A percentile compares a stretch with the other conserved stretches of the same genome.
Conservation (phyloP, 1,140 invertebrate species). For the Formica exsecta region DNA sequence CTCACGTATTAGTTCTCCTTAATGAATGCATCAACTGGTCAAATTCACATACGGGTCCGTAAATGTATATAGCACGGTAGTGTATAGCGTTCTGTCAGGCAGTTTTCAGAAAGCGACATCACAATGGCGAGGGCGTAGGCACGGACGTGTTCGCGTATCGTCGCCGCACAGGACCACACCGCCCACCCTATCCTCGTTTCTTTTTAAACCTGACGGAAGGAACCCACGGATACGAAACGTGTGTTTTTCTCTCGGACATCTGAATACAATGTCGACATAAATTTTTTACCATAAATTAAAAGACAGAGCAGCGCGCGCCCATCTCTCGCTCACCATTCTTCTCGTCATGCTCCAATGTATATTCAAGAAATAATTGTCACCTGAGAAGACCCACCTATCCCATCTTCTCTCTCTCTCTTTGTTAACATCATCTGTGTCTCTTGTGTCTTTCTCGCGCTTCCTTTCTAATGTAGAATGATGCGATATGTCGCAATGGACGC, state of each 20-base stretch:
- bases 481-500: constrained; percentile 60
- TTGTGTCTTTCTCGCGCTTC: background rate
- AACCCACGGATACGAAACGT: constrained; percentile 58
- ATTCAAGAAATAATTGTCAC: constrained; percentile 81
- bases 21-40: constrained; percentile 49
- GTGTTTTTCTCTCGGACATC: constrained; percentile 75
- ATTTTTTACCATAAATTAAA: constrained; percentile 80
- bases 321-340: constrained; percentile 2
- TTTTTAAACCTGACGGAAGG: constrained; percentile 40
- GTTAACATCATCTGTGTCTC: constrained; percentile 14
- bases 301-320: constrained; percentile 60
- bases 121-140: constrained; percentile 60
- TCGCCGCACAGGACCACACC: constrained; percentile 41
- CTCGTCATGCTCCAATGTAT: constrained; percentile 55
- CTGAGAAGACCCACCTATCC: constrained; percentile 69
- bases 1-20: background rate
- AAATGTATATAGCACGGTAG: constrained; percentile 39
- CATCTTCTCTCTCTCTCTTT: background rate
- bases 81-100: constrained; percentile 44
- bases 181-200: constrained; percentile 37
- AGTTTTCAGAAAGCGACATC: constrained; percentile 55
- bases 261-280: constrained; percentile 80
- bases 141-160: constrained; percentile 56
- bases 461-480: constrained; percentile 48
- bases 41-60: constrained; percentile 30